Evolutionary conservation across 2,888 invertebrate genomes (phyloP).

Genomic region (Oscheius sp.): DNA sequence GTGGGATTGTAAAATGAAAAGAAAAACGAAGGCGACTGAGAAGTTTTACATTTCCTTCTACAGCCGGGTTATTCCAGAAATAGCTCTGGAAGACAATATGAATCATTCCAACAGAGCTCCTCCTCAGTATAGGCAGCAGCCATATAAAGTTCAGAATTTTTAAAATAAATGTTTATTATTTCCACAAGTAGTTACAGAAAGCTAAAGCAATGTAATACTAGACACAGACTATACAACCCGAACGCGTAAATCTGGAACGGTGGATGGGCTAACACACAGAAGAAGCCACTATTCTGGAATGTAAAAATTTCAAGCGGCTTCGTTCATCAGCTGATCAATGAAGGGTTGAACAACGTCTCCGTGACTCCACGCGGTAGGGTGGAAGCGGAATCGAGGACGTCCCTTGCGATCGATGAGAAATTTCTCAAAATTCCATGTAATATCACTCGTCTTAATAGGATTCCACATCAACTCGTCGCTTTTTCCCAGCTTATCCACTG

Average conservation of each 20-base stretch:
- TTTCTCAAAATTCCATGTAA: constrained; percentile 70
- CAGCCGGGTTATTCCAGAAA: too few relatives aligned
- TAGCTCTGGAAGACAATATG: too few relatives aligned
- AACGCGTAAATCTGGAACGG: constrained; percentile 22
- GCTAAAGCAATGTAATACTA: constrained; percentile 9
- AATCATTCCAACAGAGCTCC: too few relatives aligned
- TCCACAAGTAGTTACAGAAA: constrained; percentile 5
- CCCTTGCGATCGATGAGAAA: constrained; percentile 70
- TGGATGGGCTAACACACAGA: constrained; percentile 13
- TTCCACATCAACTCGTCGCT: constrained; percentile 69
- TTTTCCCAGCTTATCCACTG: constrained; percentile 67
- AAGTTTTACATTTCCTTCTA: too few relatives aligned
- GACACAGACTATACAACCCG: constrained; percentile 20
- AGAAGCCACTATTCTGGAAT: constrained; percentile 9
- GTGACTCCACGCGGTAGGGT: constrained; percentile 69
- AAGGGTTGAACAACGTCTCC: constrained; percentile 66
- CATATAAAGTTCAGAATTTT: too few relatives aligned
- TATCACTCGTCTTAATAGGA: constrained; percentile 64
- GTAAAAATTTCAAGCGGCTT: constrained; percentile 35
- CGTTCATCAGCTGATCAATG: constrained; percentile 60
- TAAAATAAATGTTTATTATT: not conserved
- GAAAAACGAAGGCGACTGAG: too few relatives aligned
- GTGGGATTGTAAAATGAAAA: too few relatives aligned
- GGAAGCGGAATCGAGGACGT: constrained; percentile 69
- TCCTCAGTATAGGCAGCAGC: too few relatives aligned